These are phyloP conservation scores for Wiebesia pumilae DNA, from an alignment of 1,140 invertebrate species.

Conservation along the genomic window DNA sequence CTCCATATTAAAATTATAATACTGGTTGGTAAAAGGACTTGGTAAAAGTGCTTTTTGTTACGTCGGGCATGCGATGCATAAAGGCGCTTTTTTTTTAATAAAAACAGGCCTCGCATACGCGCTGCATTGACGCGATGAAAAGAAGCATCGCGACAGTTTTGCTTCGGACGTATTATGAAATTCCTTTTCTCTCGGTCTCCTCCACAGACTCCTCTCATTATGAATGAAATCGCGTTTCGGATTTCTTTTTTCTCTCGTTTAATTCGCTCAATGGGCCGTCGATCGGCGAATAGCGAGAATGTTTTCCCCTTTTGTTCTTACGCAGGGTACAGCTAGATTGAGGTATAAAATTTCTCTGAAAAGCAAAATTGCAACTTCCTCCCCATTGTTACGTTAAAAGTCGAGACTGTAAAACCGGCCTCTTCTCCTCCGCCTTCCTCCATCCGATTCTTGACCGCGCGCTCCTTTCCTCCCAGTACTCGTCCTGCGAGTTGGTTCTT, in stretches of 20 bases:
- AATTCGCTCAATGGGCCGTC: constrained; percentile 27
- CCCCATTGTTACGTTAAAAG: constrained; percentile 44
- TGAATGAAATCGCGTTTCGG: constrained; percentile 40
- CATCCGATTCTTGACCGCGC: neutral
- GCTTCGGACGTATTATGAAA: neutral
- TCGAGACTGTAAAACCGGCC: constrained; percentile 29
- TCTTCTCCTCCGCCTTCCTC: constrained; percentile 1
- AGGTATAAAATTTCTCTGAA: constrained; percentile 46
- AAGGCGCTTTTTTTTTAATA: too few species aligned
- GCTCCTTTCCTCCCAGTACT: neutral
- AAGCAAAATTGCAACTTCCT: constrained; percentile 54
- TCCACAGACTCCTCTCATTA: neutral
- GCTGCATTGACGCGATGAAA: neutral
- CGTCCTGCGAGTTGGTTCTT: constrained; percentile 24
- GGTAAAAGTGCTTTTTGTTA: neutral
- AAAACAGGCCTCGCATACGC: too few species aligned
- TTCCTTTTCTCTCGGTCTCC: neutral
- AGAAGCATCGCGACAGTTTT: neutral
- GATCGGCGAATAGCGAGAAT: constrained; percentile 17
- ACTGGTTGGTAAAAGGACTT: too few species aligned
- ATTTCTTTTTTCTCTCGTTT: constrained; percentile 10
- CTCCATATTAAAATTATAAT: too few species aligned
- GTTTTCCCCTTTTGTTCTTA: neutral
- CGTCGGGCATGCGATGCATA: too few species aligned
- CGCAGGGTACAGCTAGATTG: constrained; percentile 50